phyloP scores from a whole-genome alignment of 2,888 invertebrate species.

The Trilocha varians region DNA sequence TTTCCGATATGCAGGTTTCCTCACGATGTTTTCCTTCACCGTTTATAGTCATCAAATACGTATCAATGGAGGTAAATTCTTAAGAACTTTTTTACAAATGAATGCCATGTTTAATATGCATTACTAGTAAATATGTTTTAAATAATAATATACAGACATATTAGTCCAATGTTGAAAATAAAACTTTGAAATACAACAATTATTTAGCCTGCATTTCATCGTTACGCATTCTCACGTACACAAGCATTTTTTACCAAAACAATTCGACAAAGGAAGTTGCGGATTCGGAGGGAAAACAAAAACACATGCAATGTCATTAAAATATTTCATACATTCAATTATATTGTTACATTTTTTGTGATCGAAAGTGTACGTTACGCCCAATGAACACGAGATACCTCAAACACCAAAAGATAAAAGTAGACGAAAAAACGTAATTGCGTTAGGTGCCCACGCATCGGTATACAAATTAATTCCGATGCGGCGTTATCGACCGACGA shows the following conservation, averaged over 20 bases:
- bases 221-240: constrained; percentile 47
- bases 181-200: too few relatives aligned
- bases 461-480: constrained; percentile 64
- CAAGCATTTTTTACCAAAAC: constrained; percentile 35
- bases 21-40: too few relatives aligned
- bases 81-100: constrained; percentile 39
- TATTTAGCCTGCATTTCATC: constrained; percentile 18
- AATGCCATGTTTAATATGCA: constrained; percentile 40
- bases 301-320: constrained; percentile 30
- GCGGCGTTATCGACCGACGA: constrained; percentile 55
- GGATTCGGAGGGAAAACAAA: constrained; percentile 46
- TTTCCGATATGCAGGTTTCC: too few relatives aligned
- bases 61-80: constrained; percentile 26
- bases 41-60: constrained; percentile 8
- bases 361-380: constrained; percentile 38
- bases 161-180: too few relatives aligned
- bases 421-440: constrained; percentile 52
- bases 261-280: constrained; percentile 58
- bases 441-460: constrained; percentile 67
- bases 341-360: constrained; percentile 1
- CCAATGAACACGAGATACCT: constrained; percentile 53
- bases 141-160: too few relatives aligned
- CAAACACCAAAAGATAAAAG: constrained; percentile 48
- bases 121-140: too few relatives aligned
- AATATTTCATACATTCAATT: constrained; percentile 12